Percentiles rank a stretch among this genome's conserved stretches.
phyloP scores from a whole-genome alignment of 2,888 invertebrate species.

The Metalampra italica region DNA sequence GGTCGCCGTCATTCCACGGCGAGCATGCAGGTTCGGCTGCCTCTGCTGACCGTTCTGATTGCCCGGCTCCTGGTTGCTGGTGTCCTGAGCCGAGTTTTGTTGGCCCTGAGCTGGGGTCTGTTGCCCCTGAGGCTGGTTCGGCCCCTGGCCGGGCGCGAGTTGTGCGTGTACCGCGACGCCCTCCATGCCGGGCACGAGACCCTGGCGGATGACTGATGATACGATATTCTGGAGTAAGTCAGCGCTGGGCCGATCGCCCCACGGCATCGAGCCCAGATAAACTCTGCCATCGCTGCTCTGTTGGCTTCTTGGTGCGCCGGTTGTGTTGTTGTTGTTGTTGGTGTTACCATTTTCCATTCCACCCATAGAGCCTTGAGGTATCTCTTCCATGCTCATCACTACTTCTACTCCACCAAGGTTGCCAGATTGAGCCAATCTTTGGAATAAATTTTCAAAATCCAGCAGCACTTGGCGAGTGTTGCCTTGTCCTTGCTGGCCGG shows the following conservation, averaged over 20 bases:
- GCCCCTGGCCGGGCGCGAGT: not conserved
- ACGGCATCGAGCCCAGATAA: constrained; percentile 38
- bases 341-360: not conserved
- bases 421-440: constrained; percentile 38
- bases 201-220: constrained; percentile 44
- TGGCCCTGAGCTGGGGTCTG: not conserved
- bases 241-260: constrained; percentile 37
- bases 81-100: not conserved
- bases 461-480: constrained; percentile 37
- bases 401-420: constrained; percentile 47
- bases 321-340: too few relatives aligned
- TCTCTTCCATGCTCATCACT: constrained; percentile 59
- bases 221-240: constrained; percentile 50
- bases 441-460: constrained; percentile 52
- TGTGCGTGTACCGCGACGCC: constrained; percentile 27
- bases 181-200: constrained; percentile 39
- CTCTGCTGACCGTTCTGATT: constrained; percentile 11
- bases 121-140: not conserved
- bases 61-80: constrained; percentile 8
- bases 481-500: constrained; percentile 15
- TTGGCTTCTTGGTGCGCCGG: too few relatives aligned
- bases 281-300: constrained; percentile 22
- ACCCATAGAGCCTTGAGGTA: constrained; percentile 25
- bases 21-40: constrained; percentile 28
- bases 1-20: constrained; percentile 26